Percentiles rank a stretch among this genome's conserved stretches.
phyloP scores from a whole-genome alignment of 2,113 vertebrate genomes.

The Crocuta crocuta region DNA sequence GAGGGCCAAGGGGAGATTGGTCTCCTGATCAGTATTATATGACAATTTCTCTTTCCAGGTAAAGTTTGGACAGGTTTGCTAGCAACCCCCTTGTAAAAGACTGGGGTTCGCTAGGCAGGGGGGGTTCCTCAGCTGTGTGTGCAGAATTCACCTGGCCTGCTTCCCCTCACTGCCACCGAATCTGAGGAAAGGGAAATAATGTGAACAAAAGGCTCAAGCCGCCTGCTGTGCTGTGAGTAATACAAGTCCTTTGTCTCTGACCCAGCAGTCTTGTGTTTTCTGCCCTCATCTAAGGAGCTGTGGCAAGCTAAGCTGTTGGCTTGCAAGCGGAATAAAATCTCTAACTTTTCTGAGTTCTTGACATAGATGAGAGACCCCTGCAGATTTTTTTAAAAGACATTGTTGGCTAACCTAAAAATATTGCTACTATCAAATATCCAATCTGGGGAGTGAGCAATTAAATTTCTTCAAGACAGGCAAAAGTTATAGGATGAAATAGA shows the following conservation, averaged over 20 bases:
- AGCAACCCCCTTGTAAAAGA: not conserved
- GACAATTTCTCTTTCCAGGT: not conserved
- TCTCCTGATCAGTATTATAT: not conserved
- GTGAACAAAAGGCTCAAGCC: rapidly evolving
- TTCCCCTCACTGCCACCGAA: no score
- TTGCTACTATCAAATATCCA: not conserved
- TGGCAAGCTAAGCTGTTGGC: not conserved
- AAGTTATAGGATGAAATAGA: not conserved
- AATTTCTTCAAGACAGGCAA: not conserved
- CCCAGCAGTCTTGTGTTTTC: not conserved
- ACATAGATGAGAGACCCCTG: not conserved
- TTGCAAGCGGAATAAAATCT: not conserved
- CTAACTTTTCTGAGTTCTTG: not conserved
- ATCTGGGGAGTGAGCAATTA: not conserved
- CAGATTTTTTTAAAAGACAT: not conserved
- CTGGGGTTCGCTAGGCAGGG: not conserved
- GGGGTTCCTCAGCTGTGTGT: rapidly evolving
- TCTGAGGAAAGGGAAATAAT: rapidly evolving
- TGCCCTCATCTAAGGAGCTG: not conserved
- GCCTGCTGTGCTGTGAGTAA: rapidly evolving
- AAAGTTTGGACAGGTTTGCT: not conserved
- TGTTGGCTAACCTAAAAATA: not conserved
- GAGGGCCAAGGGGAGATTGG: not conserved
- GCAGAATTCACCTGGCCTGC: not conserved
- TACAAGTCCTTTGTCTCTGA: not conserved